A percentile compares a stretch with the other conserved stretches of the same genome.
Evolutionary conservation across 2,797 vertebrate genomes (phyloP).

Genomic region (Sebastiscus tertius): DNA sequence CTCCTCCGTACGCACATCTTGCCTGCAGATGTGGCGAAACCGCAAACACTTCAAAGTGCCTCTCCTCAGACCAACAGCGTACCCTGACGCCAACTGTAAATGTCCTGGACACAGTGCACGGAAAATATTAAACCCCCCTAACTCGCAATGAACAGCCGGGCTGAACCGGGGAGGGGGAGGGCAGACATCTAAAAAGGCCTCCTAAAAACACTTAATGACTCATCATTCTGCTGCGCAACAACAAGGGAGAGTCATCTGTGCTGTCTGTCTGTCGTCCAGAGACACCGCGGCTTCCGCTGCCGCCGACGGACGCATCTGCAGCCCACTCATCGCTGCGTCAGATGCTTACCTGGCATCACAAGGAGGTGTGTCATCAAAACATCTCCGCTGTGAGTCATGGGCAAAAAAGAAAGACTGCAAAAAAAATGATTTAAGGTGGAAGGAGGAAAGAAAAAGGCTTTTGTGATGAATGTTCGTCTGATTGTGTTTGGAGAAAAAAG

Average conservation of each 20-base stretch:
- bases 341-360: slow-evolving; percentile 35
- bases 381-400: neutral
- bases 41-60: slow-evolving; percentile 97
- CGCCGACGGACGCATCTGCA: slow-evolving; percentile 21
- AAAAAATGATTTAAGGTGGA: too few relatives aligned
- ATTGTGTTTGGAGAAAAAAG: slow-evolving; percentile 40
- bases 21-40: slow-evolving; percentile 97
- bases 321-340: slow-evolving; percentile 25
- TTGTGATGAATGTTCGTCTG: slow-evolving; percentile 32
- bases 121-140: slow-evolving; percentile 92
- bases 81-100: slow-evolving; percentile 98
- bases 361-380: slow-evolving; percentile 34
- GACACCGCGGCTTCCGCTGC: slow-evolving; percentile 21
- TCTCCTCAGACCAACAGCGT: slow-evolving; percentile 92
- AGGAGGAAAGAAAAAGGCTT: neutral
- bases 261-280: slow-evolving; percentile 26
- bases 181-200: slow-evolving; percentile 73
- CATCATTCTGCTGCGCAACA: slow-evolving; percentile 66
- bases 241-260: slow-evolving; percentile 56
- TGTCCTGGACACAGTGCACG: slow-evolving; percentile 95
- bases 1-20: slow-evolving; percentile 88
- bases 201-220: slow-evolving; percentile 75
- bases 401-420: neutral
- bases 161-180: slow-evolving; percentile 5
- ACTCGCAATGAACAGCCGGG: slow-evolving; percentile 52